phyloP scores from a whole-genome alignment of 2,888 invertebrate genomes.

The Desoria tigrina region DNA sequence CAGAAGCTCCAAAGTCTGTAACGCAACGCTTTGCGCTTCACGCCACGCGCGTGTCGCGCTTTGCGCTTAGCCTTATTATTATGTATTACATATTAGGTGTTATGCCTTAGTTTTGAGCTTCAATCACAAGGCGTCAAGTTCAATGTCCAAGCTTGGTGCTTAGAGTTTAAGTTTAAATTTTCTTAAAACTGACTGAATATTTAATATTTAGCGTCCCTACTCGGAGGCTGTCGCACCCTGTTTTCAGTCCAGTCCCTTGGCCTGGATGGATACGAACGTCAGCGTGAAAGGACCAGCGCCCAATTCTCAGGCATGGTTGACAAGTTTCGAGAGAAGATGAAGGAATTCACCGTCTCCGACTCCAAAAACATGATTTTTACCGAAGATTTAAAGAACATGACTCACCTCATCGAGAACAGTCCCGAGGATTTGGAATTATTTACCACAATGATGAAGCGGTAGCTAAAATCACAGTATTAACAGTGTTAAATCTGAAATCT shows the following conservation, averaged over 20 bases:
- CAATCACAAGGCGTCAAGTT: too few relatives aligned
- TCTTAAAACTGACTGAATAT: too few relatives aligned
- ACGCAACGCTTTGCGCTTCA: too few relatives aligned
- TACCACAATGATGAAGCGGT: slow-evolving; percentile 71
- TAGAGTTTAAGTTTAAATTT: too few relatives aligned
- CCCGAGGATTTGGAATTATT: slow-evolving; percentile 66
- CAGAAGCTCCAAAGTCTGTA: too few relatives aligned
- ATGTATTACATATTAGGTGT: too few relatives aligned
- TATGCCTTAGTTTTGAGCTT: too few relatives aligned
- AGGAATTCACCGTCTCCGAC: slow-evolving; percentile 62
- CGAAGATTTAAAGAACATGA: slow-evolving; percentile 80
- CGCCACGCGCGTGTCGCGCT: too few relatives aligned
- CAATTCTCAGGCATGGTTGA: slow-evolving; percentile 67
- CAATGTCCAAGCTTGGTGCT: too few relatives aligned
- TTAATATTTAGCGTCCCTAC: slow-evolving; percentile 22
- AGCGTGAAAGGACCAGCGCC: slow-evolving; percentile 62
- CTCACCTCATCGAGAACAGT: slow-evolving; percentile 68
- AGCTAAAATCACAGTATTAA: too few relatives aligned
- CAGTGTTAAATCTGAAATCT: too few relatives aligned
- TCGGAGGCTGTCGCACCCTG: slow-evolving; percentile 57
- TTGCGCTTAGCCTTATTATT: too few relatives aligned
- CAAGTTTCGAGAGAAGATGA: slow-evolving; percentile 72
- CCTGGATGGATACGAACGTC: slow-evolving; percentile 63
- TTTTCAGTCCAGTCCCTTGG: slow-evolving; percentile 66
- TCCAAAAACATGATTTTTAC: slow-evolving; percentile 72